A percentile compares a stretch with the other conserved stretches of the same genome.
These are phyloP conservation scores for Oryzias melastigma DNA, from an alignment of 2,113 vertebrate genomes.

Conservation along the genomic window DNA sequence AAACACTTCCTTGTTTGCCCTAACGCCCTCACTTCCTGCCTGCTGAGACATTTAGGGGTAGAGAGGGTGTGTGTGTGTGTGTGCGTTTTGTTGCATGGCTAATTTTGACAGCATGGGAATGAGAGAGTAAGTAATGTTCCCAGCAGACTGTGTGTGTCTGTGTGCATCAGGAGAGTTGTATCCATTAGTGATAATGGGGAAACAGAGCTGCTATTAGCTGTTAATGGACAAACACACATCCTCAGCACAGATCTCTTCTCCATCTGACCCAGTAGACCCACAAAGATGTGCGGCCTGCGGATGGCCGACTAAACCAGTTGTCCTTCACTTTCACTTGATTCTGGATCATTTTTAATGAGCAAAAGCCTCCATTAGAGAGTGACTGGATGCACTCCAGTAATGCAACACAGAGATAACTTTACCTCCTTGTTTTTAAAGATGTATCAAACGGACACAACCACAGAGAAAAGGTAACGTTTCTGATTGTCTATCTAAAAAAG, in stretches of 20 bases:
- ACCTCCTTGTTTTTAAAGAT: too few relatives aligned
- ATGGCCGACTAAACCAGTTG: neutral
- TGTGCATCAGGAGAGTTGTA: conserved; percentile 60
- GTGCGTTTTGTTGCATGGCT: conserved; percentile 61
- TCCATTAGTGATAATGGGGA: conserved; percentile 74
- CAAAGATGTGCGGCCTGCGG: neutral
- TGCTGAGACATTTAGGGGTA: conserved; percentile 55
- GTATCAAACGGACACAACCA: too few relatives aligned
- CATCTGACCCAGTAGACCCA: conserved; percentile 3
- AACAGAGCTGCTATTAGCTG: conserved; percentile 69
- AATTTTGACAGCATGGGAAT: conserved; percentile 75
- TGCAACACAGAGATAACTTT: too few relatives aligned
- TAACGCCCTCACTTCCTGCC: conserved; percentile 68
- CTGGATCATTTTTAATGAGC: neutral
- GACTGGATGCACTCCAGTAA: too few relatives aligned
- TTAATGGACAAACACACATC: conserved; percentile 71
- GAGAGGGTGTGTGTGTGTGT: conserved; percentile 23
- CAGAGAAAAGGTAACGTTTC: too few relatives aligned
- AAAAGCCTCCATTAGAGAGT: too few relatives aligned
- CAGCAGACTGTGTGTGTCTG: conserved; percentile 41
- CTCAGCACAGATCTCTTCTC: conserved; percentile 25
- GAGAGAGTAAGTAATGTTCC: conserved; percentile 70
- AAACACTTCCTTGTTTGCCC: conserved; percentile 70
- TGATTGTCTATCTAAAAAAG: too few relatives aligned
- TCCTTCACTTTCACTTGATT: neutral